phyloP scores from a whole-genome alignment of 2,797 vertebrate species.

The Hafferia zeledoni region DNA sequence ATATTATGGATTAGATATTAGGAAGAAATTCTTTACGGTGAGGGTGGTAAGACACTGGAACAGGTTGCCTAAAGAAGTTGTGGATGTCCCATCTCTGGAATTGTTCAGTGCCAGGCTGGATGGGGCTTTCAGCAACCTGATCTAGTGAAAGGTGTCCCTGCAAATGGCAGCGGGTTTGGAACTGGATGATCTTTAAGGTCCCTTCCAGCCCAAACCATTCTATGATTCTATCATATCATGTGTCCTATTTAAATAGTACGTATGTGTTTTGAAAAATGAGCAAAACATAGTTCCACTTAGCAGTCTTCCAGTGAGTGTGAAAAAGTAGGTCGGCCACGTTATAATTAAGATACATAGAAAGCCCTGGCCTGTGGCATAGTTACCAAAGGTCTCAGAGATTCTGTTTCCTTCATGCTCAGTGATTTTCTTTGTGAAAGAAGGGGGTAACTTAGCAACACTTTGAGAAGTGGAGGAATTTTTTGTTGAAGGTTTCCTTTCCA shows the following conservation, averaged over 20 bases:
- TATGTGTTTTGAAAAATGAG: neutral
- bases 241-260: neutral
- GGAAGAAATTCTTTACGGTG: neutral
- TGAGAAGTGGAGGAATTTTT: slow-evolving; percentile 44
- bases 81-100: neutral
- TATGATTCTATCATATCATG: neutral
- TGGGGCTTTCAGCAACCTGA: neutral
- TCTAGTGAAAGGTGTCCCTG: neutral
- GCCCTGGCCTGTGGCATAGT: neutral
- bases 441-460: slow-evolving; percentile 60
- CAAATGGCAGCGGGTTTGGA: neutral
- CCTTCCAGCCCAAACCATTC: neutral
- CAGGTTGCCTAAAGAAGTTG: neutral
- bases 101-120: neutral
- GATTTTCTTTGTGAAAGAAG: slow-evolving; percentile 43
- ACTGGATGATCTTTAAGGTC: neutral
- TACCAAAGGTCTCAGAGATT: slow-evolving; percentile 29
- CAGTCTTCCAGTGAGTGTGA: neutral
- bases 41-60: neutral
- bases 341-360: slow-evolving; percentile 45
- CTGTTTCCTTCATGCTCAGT: slow-evolving; percentile 38
- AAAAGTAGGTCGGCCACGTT: slow-evolving; percentile 17
- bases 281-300: neutral
- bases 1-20: neutral
- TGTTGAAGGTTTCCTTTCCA: slow-evolving; percentile 3